Evolutionary conservation across 2,888 invertebrate genomes (phyloP).

Genomic region (Tachina fera): DNA sequence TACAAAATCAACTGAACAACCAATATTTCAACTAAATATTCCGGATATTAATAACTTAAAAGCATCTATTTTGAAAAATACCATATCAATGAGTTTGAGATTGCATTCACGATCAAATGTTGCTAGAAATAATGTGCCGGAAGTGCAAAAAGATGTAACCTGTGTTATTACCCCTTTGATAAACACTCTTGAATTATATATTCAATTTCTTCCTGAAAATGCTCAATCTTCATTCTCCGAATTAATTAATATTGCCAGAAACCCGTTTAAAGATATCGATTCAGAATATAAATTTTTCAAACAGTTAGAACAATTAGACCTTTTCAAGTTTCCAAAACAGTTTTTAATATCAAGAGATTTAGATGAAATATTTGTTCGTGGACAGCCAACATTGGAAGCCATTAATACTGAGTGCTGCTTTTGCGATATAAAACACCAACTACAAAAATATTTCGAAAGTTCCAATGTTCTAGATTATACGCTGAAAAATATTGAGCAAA

Average conservation of each 20-base stretch:
- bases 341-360: slow-evolving; percentile 59
- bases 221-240: slow-evolving; percentile 16
- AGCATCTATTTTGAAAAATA: slow-evolving; percentile 27
- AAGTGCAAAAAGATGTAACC: slow-evolving; percentile 12
- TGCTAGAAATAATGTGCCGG: slow-evolving; percentile 25
- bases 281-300: slow-evolving; percentile 47
- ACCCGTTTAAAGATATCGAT: slow-evolving; percentile 28
- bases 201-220: slow-evolving; percentile 18
- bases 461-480: slow-evolving; percentile 54
- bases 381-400: slow-evolving; percentile 61
- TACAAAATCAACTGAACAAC: slow-evolving; percentile 11
- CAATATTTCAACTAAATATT: slow-evolving; percentile 23
- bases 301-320: slow-evolving; percentile 40
- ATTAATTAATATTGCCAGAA: slow-evolving; percentile 30
- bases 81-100: slow-evolving; percentile 22
- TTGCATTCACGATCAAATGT: slow-evolving; percentile 14
- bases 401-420: slow-evolving; percentile 61
- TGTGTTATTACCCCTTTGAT: slow-evolving; percentile 26
- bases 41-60: slow-evolving; percentile 29
- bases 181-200: slow-evolving; percentile 16
- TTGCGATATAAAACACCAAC: slow-evolving; percentile 60
- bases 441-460: slow-evolving; percentile 63
- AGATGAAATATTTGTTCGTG: slow-evolving; percentile 62
- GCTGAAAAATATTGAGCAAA: slow-evolving; percentile 60
- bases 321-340: slow-evolving; percentile 45